Evolutionary conservation across 2,797 vertebrate genomes (phyloP).

Genomic region (Heterohyrax brucei): DNA sequence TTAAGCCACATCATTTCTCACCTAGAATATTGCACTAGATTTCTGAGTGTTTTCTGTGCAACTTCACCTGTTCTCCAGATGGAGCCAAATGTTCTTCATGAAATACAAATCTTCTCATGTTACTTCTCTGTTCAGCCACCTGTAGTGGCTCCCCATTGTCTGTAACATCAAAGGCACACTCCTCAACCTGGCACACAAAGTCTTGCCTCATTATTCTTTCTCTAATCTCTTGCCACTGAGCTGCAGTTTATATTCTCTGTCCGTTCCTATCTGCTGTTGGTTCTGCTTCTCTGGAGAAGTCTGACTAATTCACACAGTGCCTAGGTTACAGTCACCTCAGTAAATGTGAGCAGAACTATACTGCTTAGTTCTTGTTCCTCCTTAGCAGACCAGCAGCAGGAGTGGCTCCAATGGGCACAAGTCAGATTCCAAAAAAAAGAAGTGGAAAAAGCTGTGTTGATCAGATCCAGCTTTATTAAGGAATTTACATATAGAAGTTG

Average conservation of each 20-base stretch:
- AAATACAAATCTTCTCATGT: background rate
- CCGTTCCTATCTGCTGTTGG: background rate
- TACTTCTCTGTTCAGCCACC: background rate
- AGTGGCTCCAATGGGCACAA: background rate
- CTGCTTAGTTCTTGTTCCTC: background rate
- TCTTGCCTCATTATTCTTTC: background rate
- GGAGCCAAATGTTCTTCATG: background rate
- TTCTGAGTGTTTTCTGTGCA: background rate
- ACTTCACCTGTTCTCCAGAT: background rate
- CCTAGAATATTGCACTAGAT: background rate
- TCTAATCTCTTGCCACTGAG: background rate
- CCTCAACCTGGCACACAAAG: background rate
- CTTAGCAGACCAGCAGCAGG: background rate
- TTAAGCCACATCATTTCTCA: conserved; percentile 21
- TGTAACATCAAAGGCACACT: background rate
- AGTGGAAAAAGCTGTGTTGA: background rate
- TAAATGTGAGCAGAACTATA: conserved; percentile 7
- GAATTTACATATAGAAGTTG: background rate
- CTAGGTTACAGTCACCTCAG: background rate
- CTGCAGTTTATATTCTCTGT: background rate
- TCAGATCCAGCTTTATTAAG: background rate
- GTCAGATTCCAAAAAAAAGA: background rate
- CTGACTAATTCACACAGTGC: background rate
- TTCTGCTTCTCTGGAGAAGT: background rate
- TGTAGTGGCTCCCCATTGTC: background rate